These are phyloP conservation scores for Netelia fuscicornis DNA, from an alignment of 2,888 invertebrate genomes.

Conservation along the genomic window DNA sequence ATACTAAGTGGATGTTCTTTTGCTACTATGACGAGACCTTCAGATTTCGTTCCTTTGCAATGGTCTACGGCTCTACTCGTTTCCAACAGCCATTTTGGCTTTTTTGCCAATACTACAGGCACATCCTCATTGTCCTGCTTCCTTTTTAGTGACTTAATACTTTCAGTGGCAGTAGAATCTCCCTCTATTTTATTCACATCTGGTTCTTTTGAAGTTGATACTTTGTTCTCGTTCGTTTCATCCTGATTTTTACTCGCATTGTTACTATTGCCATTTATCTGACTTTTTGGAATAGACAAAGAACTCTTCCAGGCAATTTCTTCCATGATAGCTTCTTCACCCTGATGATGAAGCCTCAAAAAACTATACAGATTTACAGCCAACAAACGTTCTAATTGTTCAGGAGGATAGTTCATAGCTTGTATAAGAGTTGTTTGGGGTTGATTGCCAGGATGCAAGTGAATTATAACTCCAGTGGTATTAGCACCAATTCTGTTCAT, in stretches of 20 bases:
- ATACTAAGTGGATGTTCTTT: constrained; percentile 95
- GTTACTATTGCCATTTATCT: constrained; percentile 17
- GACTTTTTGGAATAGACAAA: not conserved
- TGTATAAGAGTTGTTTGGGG: constrained; percentile 92
- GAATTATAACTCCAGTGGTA: constrained; percentile 89
- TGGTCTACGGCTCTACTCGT: constrained; percentile 87
- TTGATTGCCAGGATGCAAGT: constrained; percentile 93
- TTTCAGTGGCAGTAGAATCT: not conserved
- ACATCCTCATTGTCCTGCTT: constrained; percentile 49
- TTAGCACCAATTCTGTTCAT: constrained; percentile 91
- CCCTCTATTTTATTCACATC: not conserved
- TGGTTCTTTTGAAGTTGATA: not conserved
- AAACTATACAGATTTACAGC: constrained; percentile 92
- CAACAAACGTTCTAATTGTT: constrained; percentile 90
- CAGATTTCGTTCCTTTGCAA: constrained; percentile 88
- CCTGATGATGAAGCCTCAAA: constrained; percentile 89
- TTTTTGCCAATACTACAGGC: constrained; percentile 64
- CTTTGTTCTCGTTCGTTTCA: not conserved
- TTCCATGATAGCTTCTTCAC: constrained; percentile 80
- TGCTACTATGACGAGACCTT: constrained; percentile 91
- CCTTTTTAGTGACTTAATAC: constrained; percentile 43
- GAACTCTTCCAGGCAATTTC: constrained; percentile 62
- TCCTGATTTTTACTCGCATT: constrained; percentile 71
- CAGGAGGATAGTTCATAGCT: constrained; percentile 92
- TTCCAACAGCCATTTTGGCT: constrained; percentile 77